These are phyloP conservation scores for Tenodera sinensis DNA, from an alignment of 2,888 invertebrate genomes.

Conservation along the genomic window DNA sequence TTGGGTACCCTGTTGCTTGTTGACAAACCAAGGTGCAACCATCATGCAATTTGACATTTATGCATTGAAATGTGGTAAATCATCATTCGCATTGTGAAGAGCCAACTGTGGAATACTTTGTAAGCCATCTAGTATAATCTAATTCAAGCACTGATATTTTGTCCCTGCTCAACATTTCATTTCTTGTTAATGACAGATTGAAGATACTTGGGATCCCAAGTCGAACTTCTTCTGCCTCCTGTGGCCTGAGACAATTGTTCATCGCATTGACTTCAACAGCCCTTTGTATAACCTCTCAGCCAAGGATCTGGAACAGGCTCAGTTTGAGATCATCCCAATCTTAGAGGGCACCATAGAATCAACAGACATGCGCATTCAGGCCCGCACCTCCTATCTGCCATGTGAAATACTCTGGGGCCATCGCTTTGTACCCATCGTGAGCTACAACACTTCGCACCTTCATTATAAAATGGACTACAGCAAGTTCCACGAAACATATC, in stretches of 20 bases:
- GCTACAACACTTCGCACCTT: slow-evolving; percentile 55
- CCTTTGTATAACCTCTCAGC: slow-evolving; percentile 77
- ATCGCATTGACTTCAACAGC: slow-evolving; percentile 71
- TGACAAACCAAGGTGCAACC: too few relatives aligned
- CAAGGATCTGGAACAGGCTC: slow-evolving; percentile 67
- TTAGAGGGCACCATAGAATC: slow-evolving; percentile 77
- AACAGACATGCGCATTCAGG: slow-evolving; percentile 69
- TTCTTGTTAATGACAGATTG: background rate
- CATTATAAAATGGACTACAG: slow-evolving; percentile 60
- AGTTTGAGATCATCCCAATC: slow-evolving; percentile 64
- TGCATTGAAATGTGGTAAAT: too few relatives aligned
- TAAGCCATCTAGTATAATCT: too few relatives aligned
- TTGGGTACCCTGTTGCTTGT: too few relatives aligned
- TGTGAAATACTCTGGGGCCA: slow-evolving; percentile 83
- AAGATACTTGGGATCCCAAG: slow-evolving; percentile 1
- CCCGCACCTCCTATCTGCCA: slow-evolving; percentile 73
- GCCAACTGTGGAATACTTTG: too few relatives aligned
- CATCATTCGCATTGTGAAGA: too few relatives aligned
- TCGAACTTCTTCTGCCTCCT: slow-evolving; percentile 57
- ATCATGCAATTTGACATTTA: too few relatives aligned
- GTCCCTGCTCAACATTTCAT: too few relatives aligned
- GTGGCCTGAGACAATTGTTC: slow-evolving; percentile 86
- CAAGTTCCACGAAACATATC: slow-evolving; percentile 61
- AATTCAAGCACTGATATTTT: too few relatives aligned
- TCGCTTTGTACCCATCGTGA: slow-evolving; percentile 67